Percentiles rank a stretch among this genome's conserved stretches.
phyloP scores from a whole-genome alignment of 2,797 vertebrate species.

The Siniperca undulata region DNA sequence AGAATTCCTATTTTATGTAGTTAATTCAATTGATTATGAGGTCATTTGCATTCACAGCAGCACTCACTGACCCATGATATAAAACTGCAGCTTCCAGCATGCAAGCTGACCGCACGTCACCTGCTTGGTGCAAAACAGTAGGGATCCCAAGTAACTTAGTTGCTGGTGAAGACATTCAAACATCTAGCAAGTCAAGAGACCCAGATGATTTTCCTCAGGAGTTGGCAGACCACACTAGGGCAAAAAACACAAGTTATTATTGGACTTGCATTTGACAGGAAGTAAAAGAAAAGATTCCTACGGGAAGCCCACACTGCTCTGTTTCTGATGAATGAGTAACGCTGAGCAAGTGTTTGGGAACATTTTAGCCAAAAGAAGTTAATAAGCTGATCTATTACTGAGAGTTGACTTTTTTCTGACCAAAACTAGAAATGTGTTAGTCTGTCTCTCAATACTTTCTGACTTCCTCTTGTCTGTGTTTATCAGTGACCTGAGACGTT shows the following conservation, averaged over 20 bases:
- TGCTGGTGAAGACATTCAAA: conserved; percentile 27
- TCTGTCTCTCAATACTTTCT: neutral
- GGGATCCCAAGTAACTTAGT: neutral
- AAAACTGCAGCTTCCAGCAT: conserved; percentile 2
- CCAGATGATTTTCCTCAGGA: conserved; percentile 43
- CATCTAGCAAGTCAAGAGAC: conserved; percentile 15
- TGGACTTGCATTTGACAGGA: conserved; percentile 19
- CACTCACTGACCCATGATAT: neutral
- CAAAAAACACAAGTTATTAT: neutral
- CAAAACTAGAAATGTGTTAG: neutral
- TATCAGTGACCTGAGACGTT: no score
- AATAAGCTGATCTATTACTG: neutral
- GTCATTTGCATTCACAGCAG: neutral
- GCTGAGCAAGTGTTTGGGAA: neutral
- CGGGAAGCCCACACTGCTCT: neutral
- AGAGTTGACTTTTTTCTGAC: neutral
- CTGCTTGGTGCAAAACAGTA: conserved; percentile 5
- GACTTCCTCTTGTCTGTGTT: neutral
- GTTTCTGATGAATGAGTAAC: neutral
- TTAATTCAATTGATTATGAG: neutral
- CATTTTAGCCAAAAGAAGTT: neutral
- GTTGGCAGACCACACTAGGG: neutral
- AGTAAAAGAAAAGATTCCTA: conserved; percentile 3
- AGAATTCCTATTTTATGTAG: neutral
- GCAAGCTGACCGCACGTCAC: neutral